Conservation (phyloP, 2,113 vertebrate genomes). For the Rhea americana region DNA sequence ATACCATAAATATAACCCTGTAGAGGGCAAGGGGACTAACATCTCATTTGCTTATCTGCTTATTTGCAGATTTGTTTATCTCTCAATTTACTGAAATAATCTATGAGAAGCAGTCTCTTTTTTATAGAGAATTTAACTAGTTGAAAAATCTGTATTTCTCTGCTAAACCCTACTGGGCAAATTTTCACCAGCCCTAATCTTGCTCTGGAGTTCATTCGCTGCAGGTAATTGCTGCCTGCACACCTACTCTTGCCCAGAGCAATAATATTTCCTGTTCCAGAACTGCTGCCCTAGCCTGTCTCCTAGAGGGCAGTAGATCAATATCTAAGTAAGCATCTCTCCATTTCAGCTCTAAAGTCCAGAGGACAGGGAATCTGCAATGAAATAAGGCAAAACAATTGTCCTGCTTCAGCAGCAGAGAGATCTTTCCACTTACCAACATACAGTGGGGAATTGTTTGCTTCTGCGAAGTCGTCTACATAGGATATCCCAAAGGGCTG, state of each 20-base stretch:
- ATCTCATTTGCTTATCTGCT: not conserved
- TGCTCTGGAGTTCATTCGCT: not conserved
- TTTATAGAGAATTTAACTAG: not conserved
- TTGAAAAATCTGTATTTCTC: not conserved
- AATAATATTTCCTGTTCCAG: not conserved
- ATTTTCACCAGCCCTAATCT: not conserved
- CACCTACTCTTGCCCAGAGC: not conserved
- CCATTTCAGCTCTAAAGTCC: not conserved
- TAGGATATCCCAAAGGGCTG: conserved; percentile 97
- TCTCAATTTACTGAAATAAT: not conserved
- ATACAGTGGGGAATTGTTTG: conserved; percentile 89
- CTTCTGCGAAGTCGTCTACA: conserved; percentile 90
- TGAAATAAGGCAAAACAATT: accelerated
- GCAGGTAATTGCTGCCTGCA: not conserved
- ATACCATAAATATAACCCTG: not conserved
- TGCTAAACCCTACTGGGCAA: not conserved
- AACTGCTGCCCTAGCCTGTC: not conserved
- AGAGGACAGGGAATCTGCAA: not conserved
- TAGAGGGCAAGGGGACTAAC: not conserved
- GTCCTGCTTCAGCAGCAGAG: not conserved
- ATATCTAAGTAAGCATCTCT: not conserved
- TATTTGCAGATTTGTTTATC: not conserved
- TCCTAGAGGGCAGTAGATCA: not conserved
- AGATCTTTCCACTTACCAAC: conserved; percentile 80
- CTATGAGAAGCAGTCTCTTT: too few relatives aligned